A percentile compares a stretch with the other conserved stretches of the same genome.
Evolutionary conservation across 2,797 vertebrate genomes (phyloP).

Genomic region (Sebastes elongatus): DNA sequence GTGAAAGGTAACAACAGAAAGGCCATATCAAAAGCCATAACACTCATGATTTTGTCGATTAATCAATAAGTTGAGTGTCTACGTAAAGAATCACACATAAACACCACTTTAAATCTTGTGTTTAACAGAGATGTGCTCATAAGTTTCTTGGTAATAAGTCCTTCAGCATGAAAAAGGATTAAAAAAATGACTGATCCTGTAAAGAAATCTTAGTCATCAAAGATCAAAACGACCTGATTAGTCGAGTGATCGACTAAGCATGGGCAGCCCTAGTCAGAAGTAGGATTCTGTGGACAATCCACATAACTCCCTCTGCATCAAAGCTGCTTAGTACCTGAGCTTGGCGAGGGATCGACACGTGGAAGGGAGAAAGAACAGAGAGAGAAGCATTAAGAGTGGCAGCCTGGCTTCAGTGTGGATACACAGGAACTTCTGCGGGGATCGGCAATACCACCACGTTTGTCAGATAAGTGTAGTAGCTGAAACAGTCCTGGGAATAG

Average conservation of each 20-base stretch:
- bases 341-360: conserved; percentile 18
- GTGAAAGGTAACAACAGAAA: too few species aligned
- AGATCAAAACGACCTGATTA: too few species aligned
- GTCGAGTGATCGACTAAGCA: too few species aligned
- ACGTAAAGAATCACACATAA: too few species aligned
- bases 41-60: too few species aligned
- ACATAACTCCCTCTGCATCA: conserved; percentile 37
- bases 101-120: too few species aligned
- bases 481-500: not conserved
- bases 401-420: not conserved
- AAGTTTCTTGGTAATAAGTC: too few species aligned
- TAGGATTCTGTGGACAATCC: conserved; percentile 30
- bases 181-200: fast-evolving
- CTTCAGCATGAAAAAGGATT: too few species aligned
- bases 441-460: not conserved
- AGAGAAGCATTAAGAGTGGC: not conserved
- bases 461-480: not conserved
- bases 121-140: too few species aligned
- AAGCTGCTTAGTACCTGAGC: conserved; percentile 76
- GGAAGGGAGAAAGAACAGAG: not conserved
- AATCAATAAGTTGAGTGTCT: too few species aligned
- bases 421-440: not conserved
- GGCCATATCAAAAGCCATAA: too few species aligned
- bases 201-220: too few species aligned
- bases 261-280: not conserved